phyloP scores from a whole-genome alignment of 2,113 vertebrate species.

The Probosciger aterrimus region DNA sequence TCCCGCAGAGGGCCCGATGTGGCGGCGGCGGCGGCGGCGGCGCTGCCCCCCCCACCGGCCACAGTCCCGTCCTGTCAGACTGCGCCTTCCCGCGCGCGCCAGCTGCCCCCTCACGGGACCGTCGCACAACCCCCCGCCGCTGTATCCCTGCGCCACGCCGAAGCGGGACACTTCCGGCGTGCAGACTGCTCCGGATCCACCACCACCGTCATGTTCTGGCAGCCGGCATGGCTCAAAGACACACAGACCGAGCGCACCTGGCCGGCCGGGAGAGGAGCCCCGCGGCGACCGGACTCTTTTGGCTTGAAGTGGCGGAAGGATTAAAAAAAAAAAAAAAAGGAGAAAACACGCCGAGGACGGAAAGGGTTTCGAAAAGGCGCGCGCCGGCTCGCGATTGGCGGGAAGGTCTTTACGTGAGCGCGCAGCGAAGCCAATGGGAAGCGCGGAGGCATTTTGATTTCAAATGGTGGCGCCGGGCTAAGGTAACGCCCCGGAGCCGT shows the following conservation, averaged over 20 bases:
- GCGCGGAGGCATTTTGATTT: not conserved
- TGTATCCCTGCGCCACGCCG: not conserved
- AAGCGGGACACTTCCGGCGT: fast-evolving
- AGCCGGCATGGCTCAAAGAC: not conserved
- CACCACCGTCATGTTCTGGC: too few relatives aligned
- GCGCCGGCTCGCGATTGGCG: constrained; percentile 74
- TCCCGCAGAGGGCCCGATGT: not conserved
- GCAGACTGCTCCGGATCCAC: fast-evolving
- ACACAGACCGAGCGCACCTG: fast-evolving
- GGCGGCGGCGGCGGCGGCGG: not conserved
- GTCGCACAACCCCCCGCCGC: fast-evolving
- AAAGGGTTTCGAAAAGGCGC: constrained; percentile 75
- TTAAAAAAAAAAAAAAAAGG: fast-evolving
- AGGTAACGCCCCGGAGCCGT: not conserved
- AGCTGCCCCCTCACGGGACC: fast-evolving
- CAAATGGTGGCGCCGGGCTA: not conserved
- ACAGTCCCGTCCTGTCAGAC: not conserved
- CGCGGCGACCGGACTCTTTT: not conserved
- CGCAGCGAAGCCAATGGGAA: not conserved
- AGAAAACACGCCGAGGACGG: not conserved
- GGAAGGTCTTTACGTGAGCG: fast-evolving
- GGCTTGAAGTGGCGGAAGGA: not conserved
- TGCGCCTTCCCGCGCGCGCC: not conserved
- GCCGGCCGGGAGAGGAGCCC: fast-evolving
- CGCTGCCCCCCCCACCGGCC: too few relatives aligned